Base-by-base conservation (phyloP, 2,797 vertebrate genomes). In the Pangasius larnaudii region DNA sequence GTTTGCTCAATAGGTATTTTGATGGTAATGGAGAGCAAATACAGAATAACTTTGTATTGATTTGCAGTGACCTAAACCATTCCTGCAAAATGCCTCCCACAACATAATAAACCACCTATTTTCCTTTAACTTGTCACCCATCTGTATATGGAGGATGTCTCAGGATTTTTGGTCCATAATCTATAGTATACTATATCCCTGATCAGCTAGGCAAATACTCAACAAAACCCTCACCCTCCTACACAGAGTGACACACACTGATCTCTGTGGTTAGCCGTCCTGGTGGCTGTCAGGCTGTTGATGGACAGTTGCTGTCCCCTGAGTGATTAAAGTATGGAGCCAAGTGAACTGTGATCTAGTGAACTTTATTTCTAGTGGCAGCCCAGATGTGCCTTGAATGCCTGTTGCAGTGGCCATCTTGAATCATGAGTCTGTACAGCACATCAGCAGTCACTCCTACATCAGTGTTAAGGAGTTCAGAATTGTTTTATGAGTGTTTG, bases 331-430 rank as follows among this genome's bases (percentile, higher is more conserved):
- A 95, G 91, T 93, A 92, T 89, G 92, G 92, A 92, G 93, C 91
- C 46, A 93, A 92, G 92, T 94, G 95, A 95, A 95, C 95, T 94
- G 95, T 94, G 95, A 95, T 96, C 95, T 91, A 93, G 94, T 95
- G 94, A 96, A 96, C 96, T 95, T 96, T 95, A 95, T 96, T 95
- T 95, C 95, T 91, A 90, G 89, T 96, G 93, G 94, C 94, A 95
- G 94, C 92, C 89, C 91, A 93, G 93, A 96, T 95, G 94, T 95
- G 95, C 89, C 19, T 79, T 86, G 95, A 92, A 95, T 96, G 90
- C 88, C 92, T 53, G 51, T 51, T 82, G 84, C 42, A 75, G 46
- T 39, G 69, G 14, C 65, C 30, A 61, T 78, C 49, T 65, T 88
- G 27, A 46, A 30, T 33, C 36, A 61, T 51, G 46, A 30, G 53